Evolutionary conservation across 2,888 invertebrate genomes (phyloP).

Genomic region (Eupithecia vulgata): DNA sequence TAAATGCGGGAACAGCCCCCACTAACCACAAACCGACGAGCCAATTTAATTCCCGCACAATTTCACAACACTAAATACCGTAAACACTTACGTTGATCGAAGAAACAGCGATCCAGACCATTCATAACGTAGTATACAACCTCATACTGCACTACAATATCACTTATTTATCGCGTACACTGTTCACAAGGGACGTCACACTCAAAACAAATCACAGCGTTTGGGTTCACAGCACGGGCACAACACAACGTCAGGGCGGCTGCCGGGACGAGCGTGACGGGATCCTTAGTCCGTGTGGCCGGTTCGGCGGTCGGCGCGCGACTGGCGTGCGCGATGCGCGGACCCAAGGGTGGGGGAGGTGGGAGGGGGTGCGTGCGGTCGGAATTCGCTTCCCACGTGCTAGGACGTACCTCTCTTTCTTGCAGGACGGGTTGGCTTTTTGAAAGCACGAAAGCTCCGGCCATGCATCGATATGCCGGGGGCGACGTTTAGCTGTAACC

Average conservation of each 20-base stretch:
- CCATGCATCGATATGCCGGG: slow-evolving; percentile 79
- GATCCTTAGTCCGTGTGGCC: slow-evolving; percentile 61
- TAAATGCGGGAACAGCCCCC: slow-evolving; percentile 65
- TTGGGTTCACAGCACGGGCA: slow-evolving; percentile 75
- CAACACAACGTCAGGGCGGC: slow-evolving; percentile 75
- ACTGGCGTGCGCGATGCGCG: slow-evolving; percentile 76
- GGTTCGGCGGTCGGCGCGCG: slow-evolving; percentile 80
- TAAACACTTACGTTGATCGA: slow-evolving; percentile 82
- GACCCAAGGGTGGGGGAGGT: slow-evolving; percentile 49
- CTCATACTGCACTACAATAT: slow-evolving; percentile 79
- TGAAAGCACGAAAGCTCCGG: slow-evolving; percentile 69
- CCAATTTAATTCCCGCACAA: slow-evolving; percentile 59
- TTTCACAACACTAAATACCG: slow-evolving; percentile 58
- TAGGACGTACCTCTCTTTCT: slow-evolving; percentile 76
- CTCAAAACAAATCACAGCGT: slow-evolving; percentile 80
- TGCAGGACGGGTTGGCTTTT: slow-evolving; percentile 82
- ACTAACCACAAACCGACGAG: slow-evolving; percentile 67
- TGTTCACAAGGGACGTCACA: slow-evolving; percentile 67
- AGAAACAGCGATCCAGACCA: slow-evolving; percentile 84
- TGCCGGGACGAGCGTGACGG: slow-evolving; percentile 53
- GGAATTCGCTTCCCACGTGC: slow-evolving; percentile 84
- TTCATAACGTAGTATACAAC: slow-evolving; percentile 81
- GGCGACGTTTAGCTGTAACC: slow-evolving; percentile 76
- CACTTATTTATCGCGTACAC: slow-evolving; percentile 69
- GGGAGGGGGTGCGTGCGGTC: slow-evolving; percentile 80